Percentiles rank a stretch among this genome's conserved stretches.
phyloP scores from a whole-genome alignment of 2,113 vertebrate genomes.

The Fregata magnificens region DNA sequence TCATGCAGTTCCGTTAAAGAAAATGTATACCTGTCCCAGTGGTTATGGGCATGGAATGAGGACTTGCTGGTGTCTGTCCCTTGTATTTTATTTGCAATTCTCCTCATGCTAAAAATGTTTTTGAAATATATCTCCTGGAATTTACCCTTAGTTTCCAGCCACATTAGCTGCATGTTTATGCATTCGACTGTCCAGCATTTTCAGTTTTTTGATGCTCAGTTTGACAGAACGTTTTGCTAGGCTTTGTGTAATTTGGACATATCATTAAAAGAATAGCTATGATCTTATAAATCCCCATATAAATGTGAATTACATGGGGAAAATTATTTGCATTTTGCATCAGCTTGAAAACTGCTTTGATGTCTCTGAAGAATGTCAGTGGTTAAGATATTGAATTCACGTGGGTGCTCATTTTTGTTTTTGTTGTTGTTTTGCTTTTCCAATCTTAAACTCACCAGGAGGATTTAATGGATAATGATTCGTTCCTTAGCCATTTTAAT shows the following conservation, averaged over 20 bases:
- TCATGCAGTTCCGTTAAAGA: not conserved
- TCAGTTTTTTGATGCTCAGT: not conserved
- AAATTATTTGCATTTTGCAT: not conserved
- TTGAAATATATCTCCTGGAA: not conserved
- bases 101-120: not conserved
- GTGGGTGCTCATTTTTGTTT: not conserved
- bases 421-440: not conserved
- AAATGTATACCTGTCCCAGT: not conserved
- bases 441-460: not conserved
- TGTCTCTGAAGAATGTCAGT: not conserved
- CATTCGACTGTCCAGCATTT: not conserved
- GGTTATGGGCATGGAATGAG: not conserved
- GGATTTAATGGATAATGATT: not conserved
- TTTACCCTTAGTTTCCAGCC: not conserved
- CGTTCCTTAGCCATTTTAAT: conserved; percentile 5
- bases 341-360: not conserved
- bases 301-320: not conserved
- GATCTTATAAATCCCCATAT: not conserved
- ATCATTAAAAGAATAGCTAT: not conserved
- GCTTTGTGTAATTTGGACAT: not conserved
- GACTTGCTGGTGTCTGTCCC: not conserved
- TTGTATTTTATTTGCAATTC: not conserved
- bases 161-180: accelerated
- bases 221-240: not conserved
- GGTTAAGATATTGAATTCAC: not conserved